phyloP scores from a whole-genome alignment of 2,888 invertebrate genomes.

The Eubasilissa splendida region DNA sequence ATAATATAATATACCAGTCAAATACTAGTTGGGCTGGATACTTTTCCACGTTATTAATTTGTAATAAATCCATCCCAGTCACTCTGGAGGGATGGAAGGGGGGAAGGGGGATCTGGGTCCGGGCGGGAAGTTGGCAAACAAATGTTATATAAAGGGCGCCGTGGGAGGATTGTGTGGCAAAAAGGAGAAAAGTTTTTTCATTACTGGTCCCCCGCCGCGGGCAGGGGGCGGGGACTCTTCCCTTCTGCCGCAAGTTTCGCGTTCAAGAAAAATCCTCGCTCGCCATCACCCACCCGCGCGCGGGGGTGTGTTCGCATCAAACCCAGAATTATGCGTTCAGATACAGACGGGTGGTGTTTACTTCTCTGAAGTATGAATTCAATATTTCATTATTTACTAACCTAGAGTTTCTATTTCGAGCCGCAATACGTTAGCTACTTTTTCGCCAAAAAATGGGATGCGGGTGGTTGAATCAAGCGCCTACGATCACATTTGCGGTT shows the following conservation, averaged over 20 bases:
- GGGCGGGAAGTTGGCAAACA: constrained; percentile 23
- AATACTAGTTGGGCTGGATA: constrained; percentile 1
- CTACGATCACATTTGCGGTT: too few relatives aligned
- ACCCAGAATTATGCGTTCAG: background rate
- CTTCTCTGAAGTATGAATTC: too few relatives aligned
- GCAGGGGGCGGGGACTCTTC: constrained; percentile 14
- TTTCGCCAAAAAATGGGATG: too few relatives aligned
- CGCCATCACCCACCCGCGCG: background rate
- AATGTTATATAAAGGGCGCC: constrained; percentile 23
- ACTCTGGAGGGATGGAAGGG: constrained; percentile 11
- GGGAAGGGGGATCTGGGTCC: background rate
- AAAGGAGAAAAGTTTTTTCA: constrained; percentile 36
- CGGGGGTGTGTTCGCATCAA: background rate
- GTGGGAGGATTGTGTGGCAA: background rate
- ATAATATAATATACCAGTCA: too few relatives aligned
- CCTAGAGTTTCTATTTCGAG: too few relatives aligned
- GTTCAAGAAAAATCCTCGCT: constrained; percentile 1
- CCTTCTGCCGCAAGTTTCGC: constrained; percentile 19
- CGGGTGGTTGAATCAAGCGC: too few relatives aligned
- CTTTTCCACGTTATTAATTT: constrained; percentile 29
- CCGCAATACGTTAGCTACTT: too few relatives aligned
- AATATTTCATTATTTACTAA: too few relatives aligned
- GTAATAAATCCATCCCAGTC: constrained; percentile 35
- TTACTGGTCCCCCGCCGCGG: constrained; percentile 1
- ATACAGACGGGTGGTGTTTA: too few relatives aligned